These are phyloP conservation scores for Phalacrocorax brasilianus DNA, from an alignment of 2,113 vertebrate genomes.

Conservation along the genomic window DNA sequence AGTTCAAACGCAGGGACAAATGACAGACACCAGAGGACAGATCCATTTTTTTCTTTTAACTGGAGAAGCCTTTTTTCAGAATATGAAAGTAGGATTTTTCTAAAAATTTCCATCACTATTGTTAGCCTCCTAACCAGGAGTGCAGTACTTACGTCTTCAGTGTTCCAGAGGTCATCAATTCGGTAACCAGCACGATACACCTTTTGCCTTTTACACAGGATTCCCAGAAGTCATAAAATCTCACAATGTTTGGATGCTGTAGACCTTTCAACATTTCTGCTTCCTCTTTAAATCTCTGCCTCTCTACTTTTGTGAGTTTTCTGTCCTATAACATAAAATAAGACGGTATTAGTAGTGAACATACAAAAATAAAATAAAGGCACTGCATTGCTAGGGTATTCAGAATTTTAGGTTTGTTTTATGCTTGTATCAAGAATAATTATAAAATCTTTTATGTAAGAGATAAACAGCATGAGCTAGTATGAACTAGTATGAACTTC, in stretches of 20 bases:
- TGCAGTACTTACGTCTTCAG: constrained; percentile 90
- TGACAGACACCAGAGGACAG: constrained; percentile 38
- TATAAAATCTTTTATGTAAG: constrained; percentile 36
- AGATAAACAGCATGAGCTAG: not conserved
- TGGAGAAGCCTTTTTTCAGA: constrained; percentile 24
- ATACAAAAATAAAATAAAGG: not conserved
- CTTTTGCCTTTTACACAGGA: constrained; percentile 92
- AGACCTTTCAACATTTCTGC: constrained; percentile 97
- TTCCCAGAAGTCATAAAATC: constrained; percentile 99
- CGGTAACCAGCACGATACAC: constrained; percentile 94
- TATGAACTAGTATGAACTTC: not conserved
- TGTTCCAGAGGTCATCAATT: constrained; percentile 97
- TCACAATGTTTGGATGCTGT: constrained; percentile 96
- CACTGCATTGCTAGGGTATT: not conserved
- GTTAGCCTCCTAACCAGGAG: not conserved
- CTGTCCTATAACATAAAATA: constrained; percentile 79
- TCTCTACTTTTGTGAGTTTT: constrained; percentile 92
- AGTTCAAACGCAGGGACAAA: not conserved
- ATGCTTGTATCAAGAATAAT: not conserved
- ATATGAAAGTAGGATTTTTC: constrained; percentile 26
- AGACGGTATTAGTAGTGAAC: not conserved
- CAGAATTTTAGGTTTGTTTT: not conserved
- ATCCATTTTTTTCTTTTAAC: constrained; percentile 17
- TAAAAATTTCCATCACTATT: constrained; percentile 37
- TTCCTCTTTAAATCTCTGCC: constrained; percentile 97